These are phyloP conservation scores for Amphiura filiformis DNA, from an alignment of 35 echinoderm and acorn worm species.

Conservation along the genomic window DNA sequence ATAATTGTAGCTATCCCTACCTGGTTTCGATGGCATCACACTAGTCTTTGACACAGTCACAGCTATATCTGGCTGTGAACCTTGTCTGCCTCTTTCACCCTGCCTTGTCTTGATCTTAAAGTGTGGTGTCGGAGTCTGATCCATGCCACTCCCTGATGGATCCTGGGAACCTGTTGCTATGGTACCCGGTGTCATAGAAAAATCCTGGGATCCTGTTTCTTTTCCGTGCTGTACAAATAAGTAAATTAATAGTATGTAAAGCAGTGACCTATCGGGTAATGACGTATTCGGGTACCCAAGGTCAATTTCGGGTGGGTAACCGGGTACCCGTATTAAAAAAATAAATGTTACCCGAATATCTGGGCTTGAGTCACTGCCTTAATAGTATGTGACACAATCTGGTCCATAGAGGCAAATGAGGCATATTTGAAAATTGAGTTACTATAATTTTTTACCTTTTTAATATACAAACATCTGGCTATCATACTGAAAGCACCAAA, in stretches of 20 bases:
- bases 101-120: slow-evolving; percentile 41
- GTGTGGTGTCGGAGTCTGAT: slow-evolving; percentile 7
- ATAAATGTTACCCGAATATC: no score
- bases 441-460: no score
- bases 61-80: not conserved
- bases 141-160: not conserved
- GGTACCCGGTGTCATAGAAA: not conserved
- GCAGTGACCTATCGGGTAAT: not conserved
- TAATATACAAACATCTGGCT: no score
- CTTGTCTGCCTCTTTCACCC: not conserved
- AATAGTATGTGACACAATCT: no score
- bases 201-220: not conserved
- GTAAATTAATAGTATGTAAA: not conserved
- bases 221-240: not conserved
- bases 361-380: no score
- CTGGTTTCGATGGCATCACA: not conserved
- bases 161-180: slow-evolving; percentile 16
- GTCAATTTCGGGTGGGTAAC: no score
- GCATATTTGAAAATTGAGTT: no score
- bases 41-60: not conserved
- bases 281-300: no score
- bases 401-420: no score
- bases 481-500: no score
- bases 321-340: no score
- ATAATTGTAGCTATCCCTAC: not conserved